Conservation (phyloP, 1,140 invertebrate genomes). For the Cyphomyrmex costatus region DNA sequence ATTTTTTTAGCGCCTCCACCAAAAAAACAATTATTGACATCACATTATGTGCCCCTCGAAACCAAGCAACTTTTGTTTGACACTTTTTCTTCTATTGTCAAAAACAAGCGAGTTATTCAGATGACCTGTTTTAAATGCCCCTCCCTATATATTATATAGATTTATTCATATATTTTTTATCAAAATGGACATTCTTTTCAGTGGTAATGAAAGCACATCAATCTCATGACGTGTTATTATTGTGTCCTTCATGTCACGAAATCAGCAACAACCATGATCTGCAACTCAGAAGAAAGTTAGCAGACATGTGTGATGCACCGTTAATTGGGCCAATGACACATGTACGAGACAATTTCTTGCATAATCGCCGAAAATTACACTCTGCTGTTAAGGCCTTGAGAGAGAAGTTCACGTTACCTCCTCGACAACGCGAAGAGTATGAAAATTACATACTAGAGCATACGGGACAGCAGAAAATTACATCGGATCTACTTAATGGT, state of each 20-base stretch:
- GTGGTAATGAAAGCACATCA: constrained; percentile 93
- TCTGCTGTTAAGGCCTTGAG: constrained; percentile 90
- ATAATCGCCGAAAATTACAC: constrained; percentile 87
- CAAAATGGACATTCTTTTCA: constrained; percentile 75
- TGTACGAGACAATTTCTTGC: constrained; percentile 67
- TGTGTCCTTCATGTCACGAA: constrained; percentile 92
- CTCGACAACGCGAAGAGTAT: constrained; percentile 86
- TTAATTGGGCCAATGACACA: constrained; percentile 83
- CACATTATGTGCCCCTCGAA: no score
- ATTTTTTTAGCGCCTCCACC: no score
- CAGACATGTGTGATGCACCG: constrained; percentile 90
- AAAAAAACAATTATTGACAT: no score
- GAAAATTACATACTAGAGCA: constrained; percentile 86
- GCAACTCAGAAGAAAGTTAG: constrained; percentile 88
- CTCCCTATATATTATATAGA: no score
- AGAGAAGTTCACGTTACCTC: constrained; percentile 87
- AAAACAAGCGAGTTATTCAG: no score
- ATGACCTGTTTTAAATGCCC: no score
- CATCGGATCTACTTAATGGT: constrained; percentile 84
- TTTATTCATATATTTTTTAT: no score
- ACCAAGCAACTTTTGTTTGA: no score
- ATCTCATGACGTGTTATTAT: constrained; percentile 93
- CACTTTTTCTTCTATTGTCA: no score
- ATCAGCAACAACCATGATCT: constrained; percentile 91
- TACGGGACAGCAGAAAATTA: constrained; percentile 84